Conservation (phyloP, 2,888 invertebrate genomes). For the Phoenoteleia sp. region DNA sequence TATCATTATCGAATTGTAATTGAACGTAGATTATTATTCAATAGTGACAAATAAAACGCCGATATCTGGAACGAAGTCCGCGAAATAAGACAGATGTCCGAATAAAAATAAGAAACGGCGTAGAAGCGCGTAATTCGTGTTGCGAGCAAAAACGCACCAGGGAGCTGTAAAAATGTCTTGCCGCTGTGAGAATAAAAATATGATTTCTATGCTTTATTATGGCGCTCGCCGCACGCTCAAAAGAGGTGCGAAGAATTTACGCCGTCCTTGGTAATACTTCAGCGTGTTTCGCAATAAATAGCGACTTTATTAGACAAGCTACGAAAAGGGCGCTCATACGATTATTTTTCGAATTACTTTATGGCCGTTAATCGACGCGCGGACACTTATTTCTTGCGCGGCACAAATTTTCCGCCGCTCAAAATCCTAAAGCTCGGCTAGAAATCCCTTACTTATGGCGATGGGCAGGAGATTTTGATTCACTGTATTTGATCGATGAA, state of each 20-base stretch:
- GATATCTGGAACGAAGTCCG: slow-evolving; percentile 7
- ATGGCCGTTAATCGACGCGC: slow-evolving; percentile 39
- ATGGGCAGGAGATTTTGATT: too few species aligned
- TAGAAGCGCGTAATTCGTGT: slow-evolving; percentile 19
- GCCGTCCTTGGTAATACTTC: slow-evolving; percentile 59
- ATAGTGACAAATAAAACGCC: slow-evolving; percentile 3
- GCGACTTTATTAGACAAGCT: slow-evolving; percentile 56
- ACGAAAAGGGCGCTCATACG: slow-evolving; percentile 42
- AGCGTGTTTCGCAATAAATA: slow-evolving; percentile 60
- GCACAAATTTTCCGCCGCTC: slow-evolving; percentile 18
- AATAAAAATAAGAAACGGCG: slow-evolving; percentile 34
- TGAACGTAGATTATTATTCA: slow-evolving; percentile 14
- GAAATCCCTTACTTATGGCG: too few species aligned
- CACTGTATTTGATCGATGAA: too few species aligned
- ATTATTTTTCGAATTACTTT: slow-evolving; percentile 59
- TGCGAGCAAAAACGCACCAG: slow-evolving; percentile 26
- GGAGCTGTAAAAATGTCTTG: slow-evolving; percentile 56
- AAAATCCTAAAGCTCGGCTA: neutral
- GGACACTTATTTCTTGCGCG: slow-evolving; percentile 28
- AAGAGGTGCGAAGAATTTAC: slow-evolving; percentile 62
- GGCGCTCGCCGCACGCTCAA: slow-evolving; percentile 28
- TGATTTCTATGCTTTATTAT: slow-evolving; percentile 65
- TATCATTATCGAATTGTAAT: neutral
- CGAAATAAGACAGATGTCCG: slow-evolving; percentile 41
- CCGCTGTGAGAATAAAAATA: slow-evolving; percentile 49